Base-by-base conservation (phyloP, 2,113 vertebrate genomes). In the Sylvilagus bachmani region DNA sequence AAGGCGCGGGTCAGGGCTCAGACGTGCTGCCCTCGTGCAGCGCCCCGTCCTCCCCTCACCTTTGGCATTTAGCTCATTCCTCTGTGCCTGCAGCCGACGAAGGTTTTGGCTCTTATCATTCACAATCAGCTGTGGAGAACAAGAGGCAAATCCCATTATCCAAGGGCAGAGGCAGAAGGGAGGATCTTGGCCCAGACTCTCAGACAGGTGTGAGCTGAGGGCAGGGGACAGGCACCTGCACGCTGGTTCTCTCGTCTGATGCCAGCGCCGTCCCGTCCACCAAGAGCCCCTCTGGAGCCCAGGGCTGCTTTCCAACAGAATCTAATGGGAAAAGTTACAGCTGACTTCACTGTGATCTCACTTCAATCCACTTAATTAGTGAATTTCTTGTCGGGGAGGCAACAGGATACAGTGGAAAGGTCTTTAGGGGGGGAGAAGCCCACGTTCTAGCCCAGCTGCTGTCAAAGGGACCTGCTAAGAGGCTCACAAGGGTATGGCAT, bases 51-150 rank as follows among this genome's bases (percentile, higher is more conserved):
- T 14, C 21, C 61, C 31, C 61, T 2, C 97, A 99, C 99, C 99
- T 98, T 99, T 99, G 53, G 99, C 99, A 0, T 99, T 99, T 82
- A 99, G 98, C 97, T 99, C 99, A 81, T 99, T 99, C 33, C 99
- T 99, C 96, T 99, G 99, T 0, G 99, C 99, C 96, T 99, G 99
- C 75, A 99, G 98, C 97, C 99, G 99, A 95, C 99, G 98, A 69
- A 99, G 98, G 95, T 99, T 99, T 97, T 99, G 99, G 95, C 99
- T 99, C 96, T 99, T 99, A 55, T 99, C 99, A 0, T 99, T 99
- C 55, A 99, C 99, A 0, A 99, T 99, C 96, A 99, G 95, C 99
- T 99, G 84, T 8, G 6, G 53, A 10, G 74, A 64, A 14, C 94
- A 88, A 95, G 55, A 95, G 55, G 25, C 86, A 36, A 55, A 87